Evolutionary conservation across 2,113 vertebrate species (phyloP).

Genomic region (Prunella himalayana): DNA sequence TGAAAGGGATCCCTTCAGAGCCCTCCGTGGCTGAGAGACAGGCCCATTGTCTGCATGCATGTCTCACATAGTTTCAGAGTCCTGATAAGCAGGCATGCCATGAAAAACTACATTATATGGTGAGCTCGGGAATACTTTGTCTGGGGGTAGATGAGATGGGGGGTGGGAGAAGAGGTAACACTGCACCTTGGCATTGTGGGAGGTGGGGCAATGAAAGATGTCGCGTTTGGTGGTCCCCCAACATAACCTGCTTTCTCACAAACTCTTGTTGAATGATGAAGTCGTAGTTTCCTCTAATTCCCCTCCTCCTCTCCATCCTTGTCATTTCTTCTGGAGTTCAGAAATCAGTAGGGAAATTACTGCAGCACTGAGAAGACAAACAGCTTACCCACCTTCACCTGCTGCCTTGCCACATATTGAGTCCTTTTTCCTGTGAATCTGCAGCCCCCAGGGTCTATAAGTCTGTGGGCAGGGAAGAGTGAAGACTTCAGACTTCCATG

Average conservation of each 20-base stretch:
- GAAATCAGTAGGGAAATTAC: slow-evolving; percentile 65
- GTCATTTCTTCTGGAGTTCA: slow-evolving; percentile 55
- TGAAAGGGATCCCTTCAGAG: slow-evolving; percentile 90
- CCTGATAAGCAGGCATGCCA: slow-evolving; percentile 86
- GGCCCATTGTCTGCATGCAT: slow-evolving; percentile 88
- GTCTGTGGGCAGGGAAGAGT: not conserved
- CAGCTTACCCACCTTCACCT: slow-evolving; percentile 82
- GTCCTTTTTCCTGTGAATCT: slow-evolving; percentile 65
- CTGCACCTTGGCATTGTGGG: slow-evolving; percentile 78
- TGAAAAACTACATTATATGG: slow-evolving; percentile 90
- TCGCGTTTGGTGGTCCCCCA: slow-evolving; percentile 84
- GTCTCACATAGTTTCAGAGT: slow-evolving; percentile 94
- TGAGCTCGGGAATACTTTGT: slow-evolving; percentile 76
- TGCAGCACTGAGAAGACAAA: slow-evolving; percentile 62
- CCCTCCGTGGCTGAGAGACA: slow-evolving; percentile 80
- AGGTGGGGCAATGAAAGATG: slow-evolving; percentile 78
- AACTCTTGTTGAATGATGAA: slow-evolving; percentile 75
- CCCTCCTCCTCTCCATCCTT: slow-evolving; percentile 38
- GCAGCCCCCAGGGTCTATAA: not conserved
- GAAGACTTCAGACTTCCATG: not conserved
- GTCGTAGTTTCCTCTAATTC: slow-evolving; percentile 3
- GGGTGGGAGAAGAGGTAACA: slow-evolving; percentile 80
- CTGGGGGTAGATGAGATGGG: slow-evolving; percentile 73
- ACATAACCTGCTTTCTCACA: slow-evolving; percentile 63
- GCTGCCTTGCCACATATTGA: slow-evolving; percentile 68